phyloP scores from a whole-genome alignment of 2,888 invertebrate species.

The Caenorhabditis sp. region DNA sequence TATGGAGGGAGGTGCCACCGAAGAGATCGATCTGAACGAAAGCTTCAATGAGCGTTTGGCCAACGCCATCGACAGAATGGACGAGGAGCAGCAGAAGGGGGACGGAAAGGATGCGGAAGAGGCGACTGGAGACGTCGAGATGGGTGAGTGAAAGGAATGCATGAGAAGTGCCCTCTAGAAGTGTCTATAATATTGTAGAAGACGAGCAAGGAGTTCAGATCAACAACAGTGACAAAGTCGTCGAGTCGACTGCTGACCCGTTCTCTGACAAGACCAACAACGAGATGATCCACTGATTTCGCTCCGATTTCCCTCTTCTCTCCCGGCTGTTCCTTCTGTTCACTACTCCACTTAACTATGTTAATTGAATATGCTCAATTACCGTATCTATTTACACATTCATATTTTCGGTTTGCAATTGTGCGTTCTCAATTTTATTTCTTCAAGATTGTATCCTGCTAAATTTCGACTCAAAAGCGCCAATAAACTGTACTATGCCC shows the following conservation, averaged over 20 bases:
- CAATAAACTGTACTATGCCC: no score
- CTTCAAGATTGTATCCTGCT: no score
- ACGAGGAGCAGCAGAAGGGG: not conserved
- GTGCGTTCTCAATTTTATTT: no score
- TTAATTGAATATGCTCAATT: not conserved
- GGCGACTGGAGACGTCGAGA: conserved; percentile 27
- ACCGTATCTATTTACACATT: no score
- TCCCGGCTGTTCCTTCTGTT: not conserved
- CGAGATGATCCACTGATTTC: conserved; percentile 41
- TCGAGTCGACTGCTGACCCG: conserved; percentile 18
- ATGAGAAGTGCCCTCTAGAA: conserved; percentile 27
- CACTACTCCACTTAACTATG: not conserved
- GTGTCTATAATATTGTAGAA: conserved; percentile 46
- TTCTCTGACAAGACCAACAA: conserved; percentile 53
- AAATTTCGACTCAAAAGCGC: no score
- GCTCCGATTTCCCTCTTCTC: not conserved
- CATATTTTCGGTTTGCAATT: no score
- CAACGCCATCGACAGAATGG: conserved; percentile 15
- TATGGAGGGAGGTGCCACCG: conserved; percentile 36
- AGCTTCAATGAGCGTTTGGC: conserved; percentile 45
- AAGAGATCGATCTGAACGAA: conserved; percentile 59
- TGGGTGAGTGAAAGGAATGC: conserved; percentile 29
- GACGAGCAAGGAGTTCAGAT: conserved; percentile 49
- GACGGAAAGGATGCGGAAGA: conserved; percentile 4
- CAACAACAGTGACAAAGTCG: conserved; percentile 19